Evolutionary conservation across 1,140 invertebrate genomes (phyloP), one percentile per base, ranked within the genome.

Genomic region (Drosophila ironensis): DNA sequence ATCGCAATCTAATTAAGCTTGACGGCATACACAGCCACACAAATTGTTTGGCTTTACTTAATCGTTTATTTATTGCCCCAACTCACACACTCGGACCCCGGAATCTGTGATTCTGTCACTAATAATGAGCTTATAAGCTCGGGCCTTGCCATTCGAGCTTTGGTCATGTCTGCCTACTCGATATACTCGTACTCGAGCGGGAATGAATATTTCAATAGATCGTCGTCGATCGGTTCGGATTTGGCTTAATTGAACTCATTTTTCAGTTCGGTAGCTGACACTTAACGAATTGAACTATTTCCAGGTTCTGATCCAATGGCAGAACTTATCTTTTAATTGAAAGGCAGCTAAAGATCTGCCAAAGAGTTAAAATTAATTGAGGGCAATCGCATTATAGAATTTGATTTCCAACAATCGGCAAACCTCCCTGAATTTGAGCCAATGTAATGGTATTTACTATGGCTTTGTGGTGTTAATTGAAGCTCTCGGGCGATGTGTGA

Each of bases 1-100:
- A 80, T 80, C 67, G 59, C 71, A 77, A 77, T 77, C 72, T 84
- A 84, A 82, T 82, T 82, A 82, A 84, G 69, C 41, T 28, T 82
- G 77, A 84, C 77, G 54, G 56, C 47, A 9, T 14, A 40, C 37
- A 47, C 37, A 47, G 12, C 42, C 60, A 78, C 56, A 51, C 57
- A 64, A 25, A 56, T 20, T 25, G 22, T 57, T 46, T 66, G 41
- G 50, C 28, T 28, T 67, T 81, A 17, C 40, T 67, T 84, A 82
- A 82, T 82, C 77, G 77, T 64, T 84, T 84, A 84, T 82, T 84
- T 84, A 84, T 84, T 68, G 57, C 72, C 30, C 51, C 22, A 30
- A 61, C 51, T 60, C 37, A 50, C 12, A 22, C 27, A 1, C 9
- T 30, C 6, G 7, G 6, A 12, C 37, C 24, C 6, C 11, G 25